Evolutionary conservation across 1,140 invertebrate species (phyloP), one percentile per base, ranked within the genome.

Genomic region (Sycophaga agraensis): DNA sequence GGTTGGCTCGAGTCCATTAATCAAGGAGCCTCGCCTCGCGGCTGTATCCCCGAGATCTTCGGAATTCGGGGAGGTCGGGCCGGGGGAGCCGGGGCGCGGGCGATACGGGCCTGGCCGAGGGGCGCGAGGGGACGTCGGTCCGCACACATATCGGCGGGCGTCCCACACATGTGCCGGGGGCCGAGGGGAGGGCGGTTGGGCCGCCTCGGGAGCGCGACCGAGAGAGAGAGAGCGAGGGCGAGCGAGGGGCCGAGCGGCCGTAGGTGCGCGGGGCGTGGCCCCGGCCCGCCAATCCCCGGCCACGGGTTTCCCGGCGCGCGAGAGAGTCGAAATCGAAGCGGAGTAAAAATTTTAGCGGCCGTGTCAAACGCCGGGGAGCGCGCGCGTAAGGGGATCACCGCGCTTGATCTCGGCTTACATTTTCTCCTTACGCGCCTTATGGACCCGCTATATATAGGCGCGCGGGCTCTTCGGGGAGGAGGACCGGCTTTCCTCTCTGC

Each of bases 341-440:
- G 70, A 71, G 70, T 72, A 75, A 75, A 76, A 75, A 75, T 75
- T 77, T 75, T 73, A 74, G 71, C 69, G 72, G 72, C 70, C 73
- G 67, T 74, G 71, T 75, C 72, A 72, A 75, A 76, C 71, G 71
- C 64, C 68, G 67, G 64, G 24, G 46, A 40, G 43, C 31, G 43
- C 61, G 66, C 66, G 67, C 64, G 68, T 72, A 73, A 75, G 67
- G 66, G 71, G 71, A 75, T 75, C 68, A 76, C 49, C 65, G 58
- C 65, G 68, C 67, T 73, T 73, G 68, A 74, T 74, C 73, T 70
- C 28, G 64, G 70, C 66, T 74, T 74, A 71, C 65, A 70, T 75
- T 73, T 51, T 75, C 70, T 59, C n/a, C n/a, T 71, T 70, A 67
- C 28, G 28, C 28, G 28, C 28, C 11, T 31, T 31, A 31, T 11